Conservation (phyloP, 1,140 invertebrate species). For the Goniozus legneri region DNA sequence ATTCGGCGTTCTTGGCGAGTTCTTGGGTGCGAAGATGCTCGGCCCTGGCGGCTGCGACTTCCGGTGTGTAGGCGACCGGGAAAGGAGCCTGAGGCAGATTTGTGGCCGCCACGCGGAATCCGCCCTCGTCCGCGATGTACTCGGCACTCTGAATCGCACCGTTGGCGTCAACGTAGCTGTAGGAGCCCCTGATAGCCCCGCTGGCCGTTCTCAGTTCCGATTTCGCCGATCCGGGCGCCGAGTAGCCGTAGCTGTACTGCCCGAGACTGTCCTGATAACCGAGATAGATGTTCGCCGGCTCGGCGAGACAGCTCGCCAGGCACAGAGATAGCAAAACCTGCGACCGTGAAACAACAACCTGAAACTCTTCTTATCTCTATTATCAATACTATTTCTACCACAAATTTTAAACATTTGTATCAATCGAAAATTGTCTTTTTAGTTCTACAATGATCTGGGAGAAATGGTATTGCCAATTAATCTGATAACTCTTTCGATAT, state of each 20-base stretch:
- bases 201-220: constrained; percentile 46
- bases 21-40: constrained; percentile 34
- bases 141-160: constrained; percentile 50
- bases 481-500: no score
- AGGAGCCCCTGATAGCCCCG: constrained; percentile 41
- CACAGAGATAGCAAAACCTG: constrained; percentile 10
- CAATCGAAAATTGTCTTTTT: no score
- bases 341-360: no score
- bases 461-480: no score
- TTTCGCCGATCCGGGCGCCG: constrained; percentile 49
- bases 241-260: constrained; percentile 57
- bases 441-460: no score
- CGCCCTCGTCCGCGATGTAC: constrained; percentile 44
- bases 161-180: constrained; percentile 55
- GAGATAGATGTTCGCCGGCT: constrained; percentile 21
- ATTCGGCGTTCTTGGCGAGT: no score
- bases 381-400: no score
- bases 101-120: constrained; percentile 56
- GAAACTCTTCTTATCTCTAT: no score
- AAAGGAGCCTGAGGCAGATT: constrained; percentile 52
- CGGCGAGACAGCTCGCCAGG: background rate
- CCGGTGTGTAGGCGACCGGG: constrained; percentile 41
- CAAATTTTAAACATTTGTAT: no score
- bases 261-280: constrained; percentile 55
- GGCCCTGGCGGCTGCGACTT: constrained; percentile 34